Conservation (phyloP, 2,113 vertebrate genomes). For the Lonchura striata region DNA sequence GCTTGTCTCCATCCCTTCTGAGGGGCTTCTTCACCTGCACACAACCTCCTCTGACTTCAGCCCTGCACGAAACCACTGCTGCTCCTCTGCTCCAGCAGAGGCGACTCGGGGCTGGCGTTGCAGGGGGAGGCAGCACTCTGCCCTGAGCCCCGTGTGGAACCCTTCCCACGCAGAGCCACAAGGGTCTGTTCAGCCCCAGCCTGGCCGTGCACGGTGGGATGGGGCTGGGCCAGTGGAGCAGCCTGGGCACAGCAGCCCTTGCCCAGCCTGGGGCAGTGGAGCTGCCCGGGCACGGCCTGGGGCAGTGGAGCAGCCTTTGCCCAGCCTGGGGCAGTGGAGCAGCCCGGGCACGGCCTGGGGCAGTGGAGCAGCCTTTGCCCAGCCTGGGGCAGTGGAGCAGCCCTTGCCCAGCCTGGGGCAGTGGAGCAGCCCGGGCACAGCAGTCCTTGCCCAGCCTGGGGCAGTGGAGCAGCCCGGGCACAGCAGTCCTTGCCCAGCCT, state of each 20-base stretch:
- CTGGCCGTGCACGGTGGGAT: fast-evolving
- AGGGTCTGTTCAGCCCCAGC: fast-evolving
- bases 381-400: no score
- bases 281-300: no score
- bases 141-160: fast-evolving
- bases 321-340: no score
- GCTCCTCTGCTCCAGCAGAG: not conserved
- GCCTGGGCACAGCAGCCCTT: not conserved
- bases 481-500: no score
- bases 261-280: fast-evolving
- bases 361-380: no score
- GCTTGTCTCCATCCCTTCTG: not conserved
- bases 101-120: not conserved
- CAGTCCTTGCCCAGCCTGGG: no score
- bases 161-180: fast-evolving
- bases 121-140: fast-evolving
- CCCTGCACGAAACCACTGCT: fast-evolving
- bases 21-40: not conserved
- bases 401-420: no score
- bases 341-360: no score
- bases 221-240: not conserved
- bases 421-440: no score
- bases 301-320: no score
- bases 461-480: no score
- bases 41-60: not conserved